Percentiles rank a stretch among this genome's conserved stretches.
phyloP scores from a whole-genome alignment of 2,113 vertebrate species.

The Chlorocebus sabaeus region DNA sequence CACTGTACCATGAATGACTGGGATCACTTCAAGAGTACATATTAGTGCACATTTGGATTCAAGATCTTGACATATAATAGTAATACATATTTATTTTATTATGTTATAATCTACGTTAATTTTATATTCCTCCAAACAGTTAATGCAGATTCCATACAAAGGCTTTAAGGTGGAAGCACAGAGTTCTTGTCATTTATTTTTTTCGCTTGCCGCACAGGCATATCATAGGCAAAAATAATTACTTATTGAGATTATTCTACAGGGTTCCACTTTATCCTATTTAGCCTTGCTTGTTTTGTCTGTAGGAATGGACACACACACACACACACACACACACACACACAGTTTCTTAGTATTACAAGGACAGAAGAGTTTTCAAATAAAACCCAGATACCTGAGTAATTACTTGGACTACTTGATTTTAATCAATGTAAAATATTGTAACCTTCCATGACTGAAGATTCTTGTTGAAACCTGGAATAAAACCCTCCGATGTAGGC shows the following conservation, averaged over 20 bases:
- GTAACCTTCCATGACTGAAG: background rate
- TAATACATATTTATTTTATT: background rate
- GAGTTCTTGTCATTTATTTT: background rate
- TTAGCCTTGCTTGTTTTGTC: background rate
- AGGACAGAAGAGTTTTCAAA: background rate
- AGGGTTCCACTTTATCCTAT: background rate
- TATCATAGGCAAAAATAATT: background rate
- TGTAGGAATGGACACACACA: background rate
- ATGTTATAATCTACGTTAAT: background rate
- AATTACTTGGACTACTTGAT: background rate
- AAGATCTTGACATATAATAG: background rate
- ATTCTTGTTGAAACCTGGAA: background rate
- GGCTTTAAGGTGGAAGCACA: background rate
- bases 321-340: background rate
- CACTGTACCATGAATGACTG: background rate
- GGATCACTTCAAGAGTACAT: background rate
- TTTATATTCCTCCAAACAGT: background rate
- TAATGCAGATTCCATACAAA: background rate
- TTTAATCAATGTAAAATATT: constrained; percentile 5
- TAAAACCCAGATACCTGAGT: background rate
- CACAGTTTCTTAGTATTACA: background rate
- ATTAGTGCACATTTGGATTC: background rate
- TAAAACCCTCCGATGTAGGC: background rate
- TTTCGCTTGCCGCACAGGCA: background rate
- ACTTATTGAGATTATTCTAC: background rate